phyloP scores from a whole-genome alignment of 2,113 vertebrate genomes.

The Asarcornis scutulata region DNA sequence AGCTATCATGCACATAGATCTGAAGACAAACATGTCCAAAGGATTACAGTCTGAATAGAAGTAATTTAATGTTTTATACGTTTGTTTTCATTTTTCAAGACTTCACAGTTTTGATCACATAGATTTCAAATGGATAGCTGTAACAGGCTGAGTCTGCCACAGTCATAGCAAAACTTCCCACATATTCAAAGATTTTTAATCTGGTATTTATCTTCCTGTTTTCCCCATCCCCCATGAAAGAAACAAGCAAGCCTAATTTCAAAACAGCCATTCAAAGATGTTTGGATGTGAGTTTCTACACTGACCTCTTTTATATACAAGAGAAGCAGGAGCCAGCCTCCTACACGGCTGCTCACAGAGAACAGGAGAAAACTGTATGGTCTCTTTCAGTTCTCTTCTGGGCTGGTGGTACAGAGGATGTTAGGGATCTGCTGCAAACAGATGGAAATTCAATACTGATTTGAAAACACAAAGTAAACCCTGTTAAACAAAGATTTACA shows the following conservation, averaged over 20 bases:
- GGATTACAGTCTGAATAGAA: background rate
- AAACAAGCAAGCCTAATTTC: background rate
- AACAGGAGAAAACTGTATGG: background rate
- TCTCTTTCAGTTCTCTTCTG: background rate
- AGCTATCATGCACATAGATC: background rate
- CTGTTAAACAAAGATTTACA: background rate
- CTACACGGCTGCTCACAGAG: background rate
- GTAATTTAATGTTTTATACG: background rate
- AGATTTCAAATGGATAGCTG: background rate
- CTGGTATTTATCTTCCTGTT: background rate
- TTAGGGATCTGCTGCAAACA: background rate
- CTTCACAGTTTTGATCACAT: background rate
- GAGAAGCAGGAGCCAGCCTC: background rate
- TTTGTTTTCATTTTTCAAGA: background rate
- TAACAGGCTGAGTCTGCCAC: background rate
- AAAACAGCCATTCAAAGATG: background rate
- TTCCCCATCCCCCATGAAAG: background rate
- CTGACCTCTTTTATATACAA: background rate
- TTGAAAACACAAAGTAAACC: background rate
- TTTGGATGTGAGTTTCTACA: background rate
- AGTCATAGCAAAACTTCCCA: background rate
- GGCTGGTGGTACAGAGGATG: background rate
- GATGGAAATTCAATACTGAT: background rate
- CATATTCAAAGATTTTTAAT: background rate
- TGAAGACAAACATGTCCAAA: background rate